Conservation (phyloP, 2,888 invertebrate genomes). For the Ethmia dodecea region DNA sequence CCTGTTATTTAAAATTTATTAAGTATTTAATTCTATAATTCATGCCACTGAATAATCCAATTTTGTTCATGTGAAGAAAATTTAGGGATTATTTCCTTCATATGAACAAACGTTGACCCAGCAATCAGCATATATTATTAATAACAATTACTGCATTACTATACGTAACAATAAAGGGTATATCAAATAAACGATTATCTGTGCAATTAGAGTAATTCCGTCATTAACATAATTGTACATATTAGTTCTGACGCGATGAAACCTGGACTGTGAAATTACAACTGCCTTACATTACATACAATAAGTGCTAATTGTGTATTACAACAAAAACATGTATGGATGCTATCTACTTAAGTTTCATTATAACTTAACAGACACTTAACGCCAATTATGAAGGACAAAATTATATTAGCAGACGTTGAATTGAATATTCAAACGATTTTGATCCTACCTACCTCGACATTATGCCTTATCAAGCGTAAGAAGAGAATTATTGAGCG, state of each 20-base stretch:
- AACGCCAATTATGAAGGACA: conserved; percentile 58
- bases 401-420: conserved; percentile 22
- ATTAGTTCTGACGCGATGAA: conserved; percentile 33
- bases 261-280: conserved; percentile 48
- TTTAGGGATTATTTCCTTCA: no score
- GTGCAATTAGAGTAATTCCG: conserved; percentile 44
- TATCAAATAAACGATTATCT: conserved; percentile 10
- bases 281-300: conserved; percentile 32
- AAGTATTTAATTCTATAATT: no score
- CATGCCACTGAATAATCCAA: no score
- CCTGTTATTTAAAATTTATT: no score
- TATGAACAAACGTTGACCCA: no score
- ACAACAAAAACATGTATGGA: conserved; percentile 49
- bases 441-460: no score
- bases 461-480: no score
- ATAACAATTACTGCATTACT: conserved; percentile 4
- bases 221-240: conserved; percentile 46
- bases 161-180: conserved; percentile 7
- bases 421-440: no score
- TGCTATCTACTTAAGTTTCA: conserved; percentile 50
- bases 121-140: no score
- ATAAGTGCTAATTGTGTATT: conserved; percentile 59
- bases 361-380: conserved; percentile 67
- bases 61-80: no score
- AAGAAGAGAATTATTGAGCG: no score